Evolutionary conservation across 2,797 vertebrate species (phyloP).

Genomic region (Enteromius afrohamiltoni): DNA sequence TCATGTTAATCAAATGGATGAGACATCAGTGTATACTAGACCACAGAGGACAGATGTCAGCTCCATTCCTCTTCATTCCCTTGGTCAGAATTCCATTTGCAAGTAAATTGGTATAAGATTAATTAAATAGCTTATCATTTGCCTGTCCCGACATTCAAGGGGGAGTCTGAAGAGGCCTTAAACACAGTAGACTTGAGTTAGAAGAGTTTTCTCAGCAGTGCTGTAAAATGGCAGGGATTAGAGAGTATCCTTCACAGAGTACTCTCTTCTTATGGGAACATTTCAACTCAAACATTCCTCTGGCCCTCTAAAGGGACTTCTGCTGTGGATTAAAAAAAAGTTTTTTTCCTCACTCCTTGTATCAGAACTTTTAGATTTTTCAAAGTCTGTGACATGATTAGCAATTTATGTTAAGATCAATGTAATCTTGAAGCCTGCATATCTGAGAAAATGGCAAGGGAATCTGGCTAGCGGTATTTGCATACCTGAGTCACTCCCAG

Average conservation of each 20-base stretch:
- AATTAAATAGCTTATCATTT: slow-evolving; percentile 51
- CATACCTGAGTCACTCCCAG: no score
- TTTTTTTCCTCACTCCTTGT: neutral
- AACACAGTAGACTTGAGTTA: neutral
- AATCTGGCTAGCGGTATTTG: no score
- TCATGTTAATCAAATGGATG: slow-evolving; percentile 28
- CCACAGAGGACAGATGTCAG: slow-evolving; percentile 33
- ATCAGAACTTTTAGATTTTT: neutral
- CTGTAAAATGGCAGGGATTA: slow-evolving; percentile 22
- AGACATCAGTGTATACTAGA: neutral
- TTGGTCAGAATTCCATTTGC: slow-evolving; percentile 38
- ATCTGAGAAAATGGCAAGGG: no score
- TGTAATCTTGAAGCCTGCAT: neutral
- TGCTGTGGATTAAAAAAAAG: neutral
- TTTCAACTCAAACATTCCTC: slow-evolving; percentile 20
- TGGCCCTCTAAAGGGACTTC: neutral
- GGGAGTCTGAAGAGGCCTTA: slow-evolving; percentile 21
- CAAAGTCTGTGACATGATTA: neutral
- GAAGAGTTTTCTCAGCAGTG: slow-evolving; percentile 1
- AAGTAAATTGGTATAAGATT: slow-evolving; percentile 51
- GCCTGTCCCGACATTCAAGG: neutral
- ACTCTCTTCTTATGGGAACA: slow-evolving; percentile 21
- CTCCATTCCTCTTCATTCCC: slow-evolving; percentile 27
- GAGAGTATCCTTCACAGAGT: slow-evolving; percentile 10
- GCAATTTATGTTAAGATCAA: neutral